phyloP scores from a whole-genome alignment of 2,888 invertebrate species.

The Ectropis crepuscularia region DNA sequence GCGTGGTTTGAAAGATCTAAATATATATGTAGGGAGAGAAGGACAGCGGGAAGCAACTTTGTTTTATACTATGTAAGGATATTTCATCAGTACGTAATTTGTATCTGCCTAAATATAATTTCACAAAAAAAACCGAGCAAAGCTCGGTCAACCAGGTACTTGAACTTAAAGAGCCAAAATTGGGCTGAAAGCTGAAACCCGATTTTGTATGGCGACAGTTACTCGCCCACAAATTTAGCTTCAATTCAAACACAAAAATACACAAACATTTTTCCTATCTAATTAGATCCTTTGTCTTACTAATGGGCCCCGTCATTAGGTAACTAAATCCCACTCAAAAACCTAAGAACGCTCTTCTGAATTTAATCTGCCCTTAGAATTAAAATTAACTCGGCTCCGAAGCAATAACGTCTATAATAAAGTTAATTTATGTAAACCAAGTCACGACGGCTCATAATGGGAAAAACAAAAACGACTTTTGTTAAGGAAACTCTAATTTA shows the following conservation, averaged over 20 bases:
- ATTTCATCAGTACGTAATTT: too few relatives aligned
- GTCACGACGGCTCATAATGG: slow-evolving; percentile 14
- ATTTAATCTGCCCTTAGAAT: slow-evolving; percentile 24
- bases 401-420: slow-evolving; percentile 19
- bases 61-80: too few relatives aligned
- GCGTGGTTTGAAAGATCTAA: too few relatives aligned
- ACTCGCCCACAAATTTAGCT: too few relatives aligned
- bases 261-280: neutral
- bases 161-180: too few relatives aligned
- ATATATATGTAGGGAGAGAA: too few relatives aligned
- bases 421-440: slow-evolving; percentile 25
- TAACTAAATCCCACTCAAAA: slow-evolving; percentile 9
- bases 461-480: slow-evolving; percentile 15
- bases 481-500: slow-evolving; percentile 25
- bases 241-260: neutral
- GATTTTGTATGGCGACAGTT: too few relatives aligned
- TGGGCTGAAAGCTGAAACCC: too few relatives aligned
- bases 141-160: too few relatives aligned
- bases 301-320: slow-evolving; percentile 17
- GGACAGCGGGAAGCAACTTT: too few relatives aligned
- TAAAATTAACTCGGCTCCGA: slow-evolving; percentile 25
- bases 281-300: neutral
- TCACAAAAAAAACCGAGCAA: too few relatives aligned
- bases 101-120: too few relatives aligned
- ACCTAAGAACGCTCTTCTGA: slow-evolving; percentile 9